Evolutionary conservation across 2,888 invertebrate genomes (phyloP).

Genomic region (Rhimphoctona megacephalus): DNA sequence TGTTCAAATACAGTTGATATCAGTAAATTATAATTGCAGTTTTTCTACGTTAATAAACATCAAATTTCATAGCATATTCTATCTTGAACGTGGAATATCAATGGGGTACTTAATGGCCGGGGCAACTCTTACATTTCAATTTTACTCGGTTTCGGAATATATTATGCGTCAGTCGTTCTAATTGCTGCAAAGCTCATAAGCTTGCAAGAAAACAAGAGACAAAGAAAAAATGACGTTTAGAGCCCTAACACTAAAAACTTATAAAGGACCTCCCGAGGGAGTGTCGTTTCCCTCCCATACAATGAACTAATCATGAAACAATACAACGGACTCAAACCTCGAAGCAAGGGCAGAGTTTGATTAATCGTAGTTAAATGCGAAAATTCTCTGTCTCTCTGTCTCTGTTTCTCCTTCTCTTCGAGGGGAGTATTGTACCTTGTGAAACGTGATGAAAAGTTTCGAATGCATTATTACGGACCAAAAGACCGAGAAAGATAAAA

Average conservation of each 20-base stretch:
- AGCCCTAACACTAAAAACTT: constrained; percentile 47
- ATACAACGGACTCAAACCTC: constrained; percentile 40
- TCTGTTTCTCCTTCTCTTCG: background rate
- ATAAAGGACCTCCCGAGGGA: background rate
- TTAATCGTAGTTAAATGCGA: constrained; percentile 54
- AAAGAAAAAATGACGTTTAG: background rate
- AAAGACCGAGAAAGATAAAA: background rate
- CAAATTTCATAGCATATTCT: background rate
- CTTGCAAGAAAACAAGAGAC: background rate
- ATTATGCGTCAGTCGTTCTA: constrained; percentile 42
- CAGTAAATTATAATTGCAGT: background rate
- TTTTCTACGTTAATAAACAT: background rate
- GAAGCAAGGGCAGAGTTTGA: constrained; percentile 43
- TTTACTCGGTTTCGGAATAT: constrained; percentile 28
- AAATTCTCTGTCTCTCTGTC: constrained; percentile 24
- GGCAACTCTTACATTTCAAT: constrained; percentile 28
- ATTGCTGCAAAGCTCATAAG: constrained; percentile 59
- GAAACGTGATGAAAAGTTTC: constrained; percentile 56
- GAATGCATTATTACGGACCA: constrained; percentile 1
- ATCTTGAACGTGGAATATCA: background rate
- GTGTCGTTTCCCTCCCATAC: constrained; percentile 21
- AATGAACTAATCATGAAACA: constrained; percentile 65
- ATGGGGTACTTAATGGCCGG: background rate
- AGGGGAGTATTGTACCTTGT: constrained; percentile 21
- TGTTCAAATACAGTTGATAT: background rate